Base-by-base conservation (phyloP, 2,113 vertebrate genomes). In the Ciconia boyciana region DNA sequence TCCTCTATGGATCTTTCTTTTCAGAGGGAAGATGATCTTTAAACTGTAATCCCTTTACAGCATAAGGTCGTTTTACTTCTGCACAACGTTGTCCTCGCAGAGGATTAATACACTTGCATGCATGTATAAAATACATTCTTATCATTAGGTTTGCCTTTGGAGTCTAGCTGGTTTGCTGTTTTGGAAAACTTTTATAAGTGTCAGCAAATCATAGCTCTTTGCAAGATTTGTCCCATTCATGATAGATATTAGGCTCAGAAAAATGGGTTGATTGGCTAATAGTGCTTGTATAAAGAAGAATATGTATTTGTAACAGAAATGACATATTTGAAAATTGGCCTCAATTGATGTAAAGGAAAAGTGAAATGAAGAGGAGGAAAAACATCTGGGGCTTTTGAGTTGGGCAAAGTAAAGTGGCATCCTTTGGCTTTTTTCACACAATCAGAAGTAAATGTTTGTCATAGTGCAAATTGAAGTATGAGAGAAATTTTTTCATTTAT, bases 391-490 rank as follows among this genome's bases (percentile, higher is more conserved):
- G 9, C 32, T 60, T 75, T 77, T 21, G 44, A 36, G 17, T 7
- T 60, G 74, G 57, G 62, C 29, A 41, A 43, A 62, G 55, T 28
- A 13, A 88, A 80, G 36, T 41, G 39, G 3, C 28, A 44, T 48
- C 57, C 65, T 49, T 51, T 57, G 58, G 62, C 25, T 78, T 76
- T 86, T 49, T 58, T 31, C 34, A 34, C 52, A 32, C 32, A 15
- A 7, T 6, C 24, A 20, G 36, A 48, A 68, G 31, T 25, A 18
- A 54, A 57, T 26, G 22, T 87, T 83, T 75, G 26, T 41, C 29
- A 2, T 13, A 1, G 9, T 24, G 11, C 41, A 43, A 15, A 15
- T 0, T 28, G 46, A 62, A 84, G 7, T 52, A 19, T 3, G 21
- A 52, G 17, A 44, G 41, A 32, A n/a, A 8, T 10, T 36, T 36